Conservation (phyloP, 2,888 invertebrate genomes). For the Volucella inflata region DNA sequence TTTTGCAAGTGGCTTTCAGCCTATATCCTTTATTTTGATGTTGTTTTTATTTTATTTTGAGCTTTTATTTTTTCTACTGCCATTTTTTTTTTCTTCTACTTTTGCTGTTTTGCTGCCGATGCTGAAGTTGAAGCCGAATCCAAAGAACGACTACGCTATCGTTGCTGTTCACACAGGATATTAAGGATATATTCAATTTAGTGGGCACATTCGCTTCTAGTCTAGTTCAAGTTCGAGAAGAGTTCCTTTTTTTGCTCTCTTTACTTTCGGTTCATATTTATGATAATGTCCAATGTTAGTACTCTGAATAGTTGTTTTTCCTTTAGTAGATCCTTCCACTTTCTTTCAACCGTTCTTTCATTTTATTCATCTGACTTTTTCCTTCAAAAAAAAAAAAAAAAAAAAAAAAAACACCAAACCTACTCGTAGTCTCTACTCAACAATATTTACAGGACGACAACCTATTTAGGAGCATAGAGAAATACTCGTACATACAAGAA, state of each 20-base stretch:
- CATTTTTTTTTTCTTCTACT: conserved; percentile 76
- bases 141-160: conserved; percentile 6
- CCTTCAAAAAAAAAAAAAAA: no score
- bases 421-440: conserved; percentile 20
- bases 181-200: conserved; percentile 75
- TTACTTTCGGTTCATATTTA: conserved; percentile 72
- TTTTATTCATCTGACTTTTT: conserved; percentile 55
- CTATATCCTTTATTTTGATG: conserved; percentile 75
- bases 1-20: conserved; percentile 76
- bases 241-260: conserved; percentile 42
- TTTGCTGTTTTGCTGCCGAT: conserved; percentile 57
- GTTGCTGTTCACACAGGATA: conserved; percentile 58
- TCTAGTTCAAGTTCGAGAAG: conserved; percentile 61
- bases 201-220: conserved; percentile 55
- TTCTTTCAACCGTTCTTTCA: conserved; percentile 36
- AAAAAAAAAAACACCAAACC: no score
- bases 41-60: conserved; percentile 77
- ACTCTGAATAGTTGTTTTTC: conserved; percentile 68
- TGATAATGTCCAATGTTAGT: conserved; percentile 73
- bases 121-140: conserved; percentile 29
- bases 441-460: conserved; percentile 31
- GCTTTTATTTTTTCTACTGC: conserved; percentile 75
- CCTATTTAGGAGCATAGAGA: conserved; percentile 49
- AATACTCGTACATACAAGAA: conserved; percentile 22
- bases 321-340: conserved; percentile 17